phyloP scores from a whole-genome alignment of 2,888 invertebrate genomes.

The Eulithis prunata region DNA sequence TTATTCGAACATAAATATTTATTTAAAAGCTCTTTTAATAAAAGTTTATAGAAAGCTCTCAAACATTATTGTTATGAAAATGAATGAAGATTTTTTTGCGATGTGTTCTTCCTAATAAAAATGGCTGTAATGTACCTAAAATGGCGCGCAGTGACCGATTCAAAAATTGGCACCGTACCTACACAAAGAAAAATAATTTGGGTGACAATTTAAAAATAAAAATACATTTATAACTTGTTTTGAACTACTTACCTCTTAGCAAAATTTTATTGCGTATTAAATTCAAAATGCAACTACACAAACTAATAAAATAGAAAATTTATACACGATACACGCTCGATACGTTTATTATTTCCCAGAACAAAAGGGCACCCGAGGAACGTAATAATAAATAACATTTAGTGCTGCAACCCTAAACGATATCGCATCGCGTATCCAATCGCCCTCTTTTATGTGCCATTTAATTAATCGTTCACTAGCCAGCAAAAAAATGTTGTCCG shows the following conservation, averaged over 20 bases:
- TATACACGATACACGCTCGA: constrained; percentile 9
- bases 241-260: constrained; percentile 2
- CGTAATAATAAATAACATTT: constrained; percentile 44
- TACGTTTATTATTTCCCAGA: constrained; percentile 36
- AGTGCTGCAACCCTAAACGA: constrained; percentile 47
- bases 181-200: constrained; percentile 22
- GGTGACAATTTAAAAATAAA: constrained; percentile 13
- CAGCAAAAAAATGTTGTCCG: constrained; percentile 54
- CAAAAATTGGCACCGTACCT: constrained; percentile 17
- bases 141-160: constrained; percentile 21
- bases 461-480: constrained; percentile 63
- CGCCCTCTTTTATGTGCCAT: constrained; percentile 61
- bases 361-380: constrained; percentile 25
- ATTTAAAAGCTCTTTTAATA: no score
- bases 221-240: neutral
- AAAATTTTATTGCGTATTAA: constrained; percentile 14
- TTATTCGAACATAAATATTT: no score
- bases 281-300: constrained; percentile 5
- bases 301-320: constrained; percentile 18
- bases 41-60: no score
- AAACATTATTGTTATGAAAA: no score
- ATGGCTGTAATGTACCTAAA: neutral
- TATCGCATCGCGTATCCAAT: constrained; percentile 56
- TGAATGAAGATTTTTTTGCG: no score
- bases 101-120: no score